Evolutionary conservation across 2,797 vertebrate species (phyloP).

Genomic region (Syndactyla subalaris): DNA sequence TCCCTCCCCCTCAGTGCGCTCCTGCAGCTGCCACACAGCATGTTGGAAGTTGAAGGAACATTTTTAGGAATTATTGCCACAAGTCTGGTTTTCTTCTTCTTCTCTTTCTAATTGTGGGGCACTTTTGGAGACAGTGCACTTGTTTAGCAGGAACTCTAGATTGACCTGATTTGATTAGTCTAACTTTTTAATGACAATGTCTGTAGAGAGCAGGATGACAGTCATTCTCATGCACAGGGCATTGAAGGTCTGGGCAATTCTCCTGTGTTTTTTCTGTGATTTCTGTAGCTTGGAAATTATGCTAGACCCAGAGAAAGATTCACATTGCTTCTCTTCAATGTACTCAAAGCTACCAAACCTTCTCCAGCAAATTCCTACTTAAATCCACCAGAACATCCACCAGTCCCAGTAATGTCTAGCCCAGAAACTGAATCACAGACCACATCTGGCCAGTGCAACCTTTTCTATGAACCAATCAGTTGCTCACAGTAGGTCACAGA

Average conservation of each 20-base stretch:
- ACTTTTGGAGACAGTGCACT: not conserved
- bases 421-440: not conserved
- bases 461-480: not conserved
- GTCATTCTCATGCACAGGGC: not conserved
- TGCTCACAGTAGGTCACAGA: not conserved
- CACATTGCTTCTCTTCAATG: not conserved
- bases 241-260: not conserved
- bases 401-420: not conserved
- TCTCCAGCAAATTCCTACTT: not conserved
- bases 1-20: not conserved
- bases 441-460: not conserved
- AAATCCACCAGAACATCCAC: not conserved
- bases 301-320: not conserved
- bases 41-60: not conserved
- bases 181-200: not conserved
- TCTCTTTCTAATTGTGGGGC: not conserved
- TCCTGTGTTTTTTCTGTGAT: not conserved
- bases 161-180: not conserved
- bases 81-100: not conserved
- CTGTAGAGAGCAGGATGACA: rapidly evolving
- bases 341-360: not conserved
- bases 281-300: not conserved
- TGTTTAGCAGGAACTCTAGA: not conserved
- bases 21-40: rapidly evolving
- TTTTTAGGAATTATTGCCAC: not conserved